phyloP scores from a whole-genome alignment of 2,113 vertebrate genomes.

The Penelope pileata region DNA sequence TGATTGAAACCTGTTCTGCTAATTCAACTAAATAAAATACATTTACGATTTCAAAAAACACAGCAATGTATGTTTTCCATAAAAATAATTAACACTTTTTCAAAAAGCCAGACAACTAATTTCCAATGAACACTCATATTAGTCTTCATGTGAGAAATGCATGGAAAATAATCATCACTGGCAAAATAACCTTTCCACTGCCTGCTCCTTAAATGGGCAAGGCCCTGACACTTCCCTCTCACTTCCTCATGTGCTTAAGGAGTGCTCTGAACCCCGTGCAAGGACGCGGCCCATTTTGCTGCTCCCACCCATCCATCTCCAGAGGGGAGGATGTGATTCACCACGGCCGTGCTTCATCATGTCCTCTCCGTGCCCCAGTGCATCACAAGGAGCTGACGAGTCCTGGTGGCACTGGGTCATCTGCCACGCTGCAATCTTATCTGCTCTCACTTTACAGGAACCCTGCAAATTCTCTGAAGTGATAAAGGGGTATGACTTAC shows the following conservation, averaged over 20 bases:
- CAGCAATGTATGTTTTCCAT: background rate
- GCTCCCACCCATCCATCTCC: background rate
- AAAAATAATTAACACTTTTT: background rate
- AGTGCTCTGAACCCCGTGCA: background rate
- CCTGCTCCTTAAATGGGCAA: background rate
- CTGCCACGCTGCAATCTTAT: background rate
- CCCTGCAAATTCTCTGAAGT: accelerated
- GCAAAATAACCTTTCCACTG: background rate
- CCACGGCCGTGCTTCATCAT: background rate
- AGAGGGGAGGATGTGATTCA: slow-evolving; percentile 11
- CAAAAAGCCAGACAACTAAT: background rate
- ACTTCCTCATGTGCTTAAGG: accelerated
- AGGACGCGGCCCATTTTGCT: background rate
- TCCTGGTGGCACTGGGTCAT: background rate
- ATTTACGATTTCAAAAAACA: background rate
- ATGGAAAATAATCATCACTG: background rate
- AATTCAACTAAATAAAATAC: background rate
- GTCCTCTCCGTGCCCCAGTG: background rate
- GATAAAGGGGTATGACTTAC: accelerated
- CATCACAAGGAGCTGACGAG: background rate
- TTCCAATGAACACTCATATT: accelerated
- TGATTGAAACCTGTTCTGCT: background rate
- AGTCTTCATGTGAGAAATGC: background rate
- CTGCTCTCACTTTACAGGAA: accelerated
- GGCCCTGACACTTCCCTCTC: background rate